Evolutionary conservation across 2,113 vertebrate genomes (phyloP).

Genomic region (Oryzias woworae): DNA sequence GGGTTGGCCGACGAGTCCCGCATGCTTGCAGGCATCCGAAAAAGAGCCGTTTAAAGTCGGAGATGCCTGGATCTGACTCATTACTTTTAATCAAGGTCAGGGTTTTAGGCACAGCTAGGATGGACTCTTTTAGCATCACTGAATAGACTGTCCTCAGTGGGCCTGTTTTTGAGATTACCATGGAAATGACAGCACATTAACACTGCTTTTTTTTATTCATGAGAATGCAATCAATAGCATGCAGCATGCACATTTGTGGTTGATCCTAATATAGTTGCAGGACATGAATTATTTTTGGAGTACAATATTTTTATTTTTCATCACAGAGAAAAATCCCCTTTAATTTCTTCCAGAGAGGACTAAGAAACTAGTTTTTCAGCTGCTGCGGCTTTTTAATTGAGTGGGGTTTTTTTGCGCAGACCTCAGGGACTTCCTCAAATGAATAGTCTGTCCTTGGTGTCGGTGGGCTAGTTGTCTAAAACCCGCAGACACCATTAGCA

Average conservation of each 20-base stretch:
- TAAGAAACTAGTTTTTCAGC: slow-evolving; percentile 21
- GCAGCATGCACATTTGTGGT: too few species aligned
- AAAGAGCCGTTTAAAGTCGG: slow-evolving; percentile 53
- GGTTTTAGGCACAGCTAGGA: neutral
- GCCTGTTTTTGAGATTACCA: neutral
- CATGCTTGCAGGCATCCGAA: slow-evolving; percentile 8
- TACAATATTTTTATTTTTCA: neutral
- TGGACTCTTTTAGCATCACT: neutral
- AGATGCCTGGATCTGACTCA: slow-evolving; percentile 6
- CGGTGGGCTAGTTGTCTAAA: slow-evolving; percentile 29
- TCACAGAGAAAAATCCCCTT: neutral
- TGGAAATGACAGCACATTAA: neutral
- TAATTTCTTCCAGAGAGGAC: neutral
- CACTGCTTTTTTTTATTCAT: neutral
- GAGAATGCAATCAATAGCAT: too few species aligned
- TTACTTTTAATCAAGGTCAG: slow-evolving; percentile 16
- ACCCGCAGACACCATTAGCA: slow-evolving; percentile 22
- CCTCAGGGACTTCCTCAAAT: slow-evolving; percentile 44
- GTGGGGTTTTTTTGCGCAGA: slow-evolving; percentile 41
- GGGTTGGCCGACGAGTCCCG: slow-evolving; percentile 1
- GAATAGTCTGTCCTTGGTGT: slow-evolving; percentile 44
- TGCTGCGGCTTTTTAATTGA: slow-evolving; percentile 46
- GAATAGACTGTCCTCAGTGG: neutral
- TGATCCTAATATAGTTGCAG: too few species aligned
- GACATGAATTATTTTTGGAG: too few species aligned